phyloP scores from a whole-genome alignment of 2,797 vertebrate genomes.

The Cercopithecus diana region DNA sequence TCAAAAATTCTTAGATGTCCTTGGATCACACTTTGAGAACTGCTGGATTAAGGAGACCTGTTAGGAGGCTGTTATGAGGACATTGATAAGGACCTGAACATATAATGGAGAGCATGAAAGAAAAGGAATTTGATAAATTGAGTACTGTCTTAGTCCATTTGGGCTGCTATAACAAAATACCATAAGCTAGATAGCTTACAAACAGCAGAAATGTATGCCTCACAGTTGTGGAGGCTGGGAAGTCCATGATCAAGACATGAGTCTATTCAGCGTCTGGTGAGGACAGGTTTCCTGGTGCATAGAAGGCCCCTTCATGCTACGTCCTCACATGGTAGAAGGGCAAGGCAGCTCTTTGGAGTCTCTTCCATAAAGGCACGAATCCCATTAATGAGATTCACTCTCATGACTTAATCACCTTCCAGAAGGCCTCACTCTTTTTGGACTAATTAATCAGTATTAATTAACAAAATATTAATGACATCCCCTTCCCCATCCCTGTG shows the following conservation, averaged over 20 bases:
- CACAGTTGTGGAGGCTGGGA: not conserved
- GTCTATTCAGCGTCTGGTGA: not conserved
- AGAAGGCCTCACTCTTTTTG: not conserved
- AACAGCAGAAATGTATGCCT: not conserved
- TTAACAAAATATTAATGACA: conserved; percentile 62
- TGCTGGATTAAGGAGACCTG: not conserved
- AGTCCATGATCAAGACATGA: not conserved
- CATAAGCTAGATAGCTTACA: not conserved
- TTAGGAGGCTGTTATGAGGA: not conserved
- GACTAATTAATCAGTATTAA: not conserved
- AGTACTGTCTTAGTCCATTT: not conserved
- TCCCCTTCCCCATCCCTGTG: not conserved
- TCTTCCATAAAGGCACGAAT: not conserved
- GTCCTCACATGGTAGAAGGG: not conserved
- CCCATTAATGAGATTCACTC: not conserved
- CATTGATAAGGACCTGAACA: not conserved
- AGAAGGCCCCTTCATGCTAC: not conserved
- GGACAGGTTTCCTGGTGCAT: not conserved
- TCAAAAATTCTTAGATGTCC: not conserved
- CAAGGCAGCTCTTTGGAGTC: not conserved
- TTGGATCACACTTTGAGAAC: not conserved
- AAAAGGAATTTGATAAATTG: not conserved
- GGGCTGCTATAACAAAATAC: not conserved
- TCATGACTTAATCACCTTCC: not conserved
- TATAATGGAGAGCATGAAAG: not conserved